Conservation (phyloP, 2,888 invertebrate species). For the Tetramorium bicarinatum region DNA sequence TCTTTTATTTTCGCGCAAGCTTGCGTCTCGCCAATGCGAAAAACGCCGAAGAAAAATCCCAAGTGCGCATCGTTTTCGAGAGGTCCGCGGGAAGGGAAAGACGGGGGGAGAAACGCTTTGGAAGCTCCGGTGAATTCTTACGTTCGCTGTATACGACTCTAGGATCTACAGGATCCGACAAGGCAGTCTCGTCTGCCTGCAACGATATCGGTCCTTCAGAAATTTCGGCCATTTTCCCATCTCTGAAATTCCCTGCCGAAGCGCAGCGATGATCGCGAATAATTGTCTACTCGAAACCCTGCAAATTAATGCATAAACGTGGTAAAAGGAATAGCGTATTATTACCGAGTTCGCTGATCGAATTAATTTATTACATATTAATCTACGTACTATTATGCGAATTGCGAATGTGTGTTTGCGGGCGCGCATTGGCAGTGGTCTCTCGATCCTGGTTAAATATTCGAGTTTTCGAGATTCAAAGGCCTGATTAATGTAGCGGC, state of each 20-base stretch:
- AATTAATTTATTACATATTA: conserved; percentile 28
- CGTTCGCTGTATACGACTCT: conserved; percentile 51
- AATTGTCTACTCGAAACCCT: background rate
- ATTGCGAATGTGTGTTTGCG: background rate
- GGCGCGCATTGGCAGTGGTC: conserved; percentile 1
- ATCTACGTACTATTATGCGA: conserved; percentile 22
- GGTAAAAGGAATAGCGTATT: background rate
- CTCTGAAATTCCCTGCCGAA: conserved; percentile 51
- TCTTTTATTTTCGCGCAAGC: conserved; percentile 77
- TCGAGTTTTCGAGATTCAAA: conserved; percentile 61
- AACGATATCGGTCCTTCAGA: conserved; percentile 58
- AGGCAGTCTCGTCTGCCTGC: conserved; percentile 60
- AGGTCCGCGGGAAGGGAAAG: conserved; percentile 65
- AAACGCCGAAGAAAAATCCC: conserved; percentile 77
- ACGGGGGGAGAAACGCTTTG: conserved; percentile 61
- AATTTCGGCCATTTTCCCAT: conserved; percentile 59
- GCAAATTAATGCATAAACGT: conserved; percentile 30
- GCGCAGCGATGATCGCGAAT: conserved; percentile 5
- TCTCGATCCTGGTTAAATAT: conserved; percentile 50
- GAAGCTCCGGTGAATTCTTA: conserved; percentile 74
- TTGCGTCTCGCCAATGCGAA: conserved; percentile 49
- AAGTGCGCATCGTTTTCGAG: conserved; percentile 76
- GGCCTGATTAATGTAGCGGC: conserved; percentile 72
- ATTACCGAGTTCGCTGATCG: background rate
- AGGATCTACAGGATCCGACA: conserved; percentile 24